A percentile compares a stretch with the other conserved stretches of the same genome.
Evolutionary conservation across 2,888 invertebrate genomes (phyloP).

Genomic region (Drosophila prostipennis): DNA sequence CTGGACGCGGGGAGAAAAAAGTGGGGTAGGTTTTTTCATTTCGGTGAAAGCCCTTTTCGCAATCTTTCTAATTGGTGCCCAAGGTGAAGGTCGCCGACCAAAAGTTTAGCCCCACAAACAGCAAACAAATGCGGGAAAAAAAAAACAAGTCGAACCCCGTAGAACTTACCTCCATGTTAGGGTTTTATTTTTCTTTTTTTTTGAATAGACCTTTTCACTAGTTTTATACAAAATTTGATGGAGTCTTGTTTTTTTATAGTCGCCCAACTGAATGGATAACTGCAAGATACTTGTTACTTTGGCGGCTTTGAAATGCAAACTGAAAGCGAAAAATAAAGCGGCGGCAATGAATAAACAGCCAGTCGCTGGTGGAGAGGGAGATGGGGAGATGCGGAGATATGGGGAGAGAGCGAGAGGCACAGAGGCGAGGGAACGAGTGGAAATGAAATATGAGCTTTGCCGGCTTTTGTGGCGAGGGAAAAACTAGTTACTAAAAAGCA

Average conservation of each 20-base stretch:
- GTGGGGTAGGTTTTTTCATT: slow-evolving; percentile 57
- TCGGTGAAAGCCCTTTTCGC: slow-evolving; percentile 62
- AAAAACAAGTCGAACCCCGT: slow-evolving; percentile 6
- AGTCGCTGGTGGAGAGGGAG: slow-evolving; percentile 23
- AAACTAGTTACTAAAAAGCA: slow-evolving; percentile 71
- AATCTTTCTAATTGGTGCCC: slow-evolving; percentile 72
- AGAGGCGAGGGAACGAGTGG: slow-evolving; percentile 54
- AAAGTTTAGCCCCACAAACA: slow-evolving; percentile 52
- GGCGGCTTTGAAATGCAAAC: slow-evolving; percentile 77
- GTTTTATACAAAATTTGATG: slow-evolving; percentile 39
- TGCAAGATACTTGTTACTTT: slow-evolving; percentile 77
- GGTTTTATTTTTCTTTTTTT: slow-evolving; percentile 31
- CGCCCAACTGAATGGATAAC: slow-evolving; percentile 55
- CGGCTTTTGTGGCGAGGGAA: slow-evolving; percentile 31
- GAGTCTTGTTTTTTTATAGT: slow-evolving; percentile 42
- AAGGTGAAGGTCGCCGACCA: slow-evolving; percentile 75
- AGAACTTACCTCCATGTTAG: slow-evolving; percentile 67
- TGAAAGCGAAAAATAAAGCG: slow-evolving; percentile 69
- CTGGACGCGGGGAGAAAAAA: not conserved
- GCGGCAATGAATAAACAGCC: slow-evolving; percentile 67
- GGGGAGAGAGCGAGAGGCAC: slow-evolving; percentile 15
- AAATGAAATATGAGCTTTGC: slow-evolving; percentile 57
- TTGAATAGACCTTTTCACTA: slow-evolving; percentile 55
- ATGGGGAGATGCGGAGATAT: slow-evolving; percentile 7
- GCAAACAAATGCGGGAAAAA: slow-evolving; percentile 25